Base-by-base conservation (phyloP, 2,113 vertebrate genomes). In the Pomatorhinus ruficollis region DNA sequence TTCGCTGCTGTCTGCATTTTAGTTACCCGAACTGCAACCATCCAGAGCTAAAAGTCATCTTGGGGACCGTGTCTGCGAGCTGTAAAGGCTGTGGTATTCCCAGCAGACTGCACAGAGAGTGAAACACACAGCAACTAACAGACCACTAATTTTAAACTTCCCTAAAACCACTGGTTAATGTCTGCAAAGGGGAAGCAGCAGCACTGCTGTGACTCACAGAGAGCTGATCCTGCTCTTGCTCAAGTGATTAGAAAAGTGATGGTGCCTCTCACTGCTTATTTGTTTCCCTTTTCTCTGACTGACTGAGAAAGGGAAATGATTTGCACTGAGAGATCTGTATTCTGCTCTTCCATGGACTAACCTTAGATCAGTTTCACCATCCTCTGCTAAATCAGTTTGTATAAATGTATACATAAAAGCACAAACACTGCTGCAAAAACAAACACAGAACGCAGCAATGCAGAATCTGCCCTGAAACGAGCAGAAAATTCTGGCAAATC, bases 141-240 rank as follows among this genome's bases (percentile, higher is more conserved):
- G 83, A 83, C 50, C 89, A 44, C 89, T 95, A 52, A 95, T 96
- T 95, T 74, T 19, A 93, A 89, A 74, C 87, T 57, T 91, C 70
- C n/a, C 61, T 72, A 94, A 95, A 96, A 35, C 87, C 87, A 33
- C 84, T 19, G 61, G 74, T 76, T 95, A 60, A 65, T 78, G 87
- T 65, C 50, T 85, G 87, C 91, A 65, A 22, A 82, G 21, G 72
- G 82, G 44, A 93, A 75, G 80, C 14, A 5, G 57, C 65, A 31
- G 89, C 3, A 0, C 15, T 19, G 45, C 81, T 25, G 81, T 93
- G 95, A 93, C 89, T 95, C 96, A 90, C 82, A 61, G 72, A 12
- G 3, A 35, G 27, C 79, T 33, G 53, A 45, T 64, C 40, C 82
- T 10, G 11, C 60, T 40, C 30, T 37, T 68, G 89, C 94, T 92